phyloP scores from a whole-genome alignment of 2,888 invertebrate species.

The Machimus rusticus region DNA sequence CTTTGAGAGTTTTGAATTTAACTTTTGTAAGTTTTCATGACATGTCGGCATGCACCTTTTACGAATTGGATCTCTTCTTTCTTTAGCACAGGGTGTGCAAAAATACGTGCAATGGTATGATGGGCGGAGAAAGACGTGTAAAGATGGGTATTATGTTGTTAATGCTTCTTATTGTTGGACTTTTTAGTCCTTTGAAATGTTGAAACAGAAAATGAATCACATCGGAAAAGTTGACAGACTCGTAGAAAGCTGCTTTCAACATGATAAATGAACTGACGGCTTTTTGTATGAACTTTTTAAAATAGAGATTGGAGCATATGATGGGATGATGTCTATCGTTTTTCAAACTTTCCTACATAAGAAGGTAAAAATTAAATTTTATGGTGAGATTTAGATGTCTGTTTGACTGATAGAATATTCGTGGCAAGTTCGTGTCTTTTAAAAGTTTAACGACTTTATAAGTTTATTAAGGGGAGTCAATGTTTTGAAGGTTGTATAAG shows the following conservation, averaged over 20 bases:
- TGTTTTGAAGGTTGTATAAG: too few species aligned
- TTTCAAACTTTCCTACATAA: not conserved
- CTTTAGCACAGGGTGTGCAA: not conserved
- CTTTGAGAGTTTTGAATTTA: not conserved
- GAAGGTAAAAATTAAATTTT: not conserved
- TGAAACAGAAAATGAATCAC: not conserved
- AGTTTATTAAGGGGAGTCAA: too few species aligned
- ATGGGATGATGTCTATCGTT: not conserved
- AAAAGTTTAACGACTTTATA: not conserved
- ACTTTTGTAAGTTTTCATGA: not conserved
- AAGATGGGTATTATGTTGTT: not conserved
- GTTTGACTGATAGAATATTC: not conserved
- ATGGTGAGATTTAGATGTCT: not conserved
- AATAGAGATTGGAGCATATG: not conserved
- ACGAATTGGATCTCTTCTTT: not conserved
- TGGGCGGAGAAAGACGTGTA: not conserved
- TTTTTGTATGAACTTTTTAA: not conserved
- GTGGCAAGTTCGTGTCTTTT: not conserved
- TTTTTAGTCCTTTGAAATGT: not conserved
- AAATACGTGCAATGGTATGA: not conserved
- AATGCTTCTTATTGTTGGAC: not conserved
- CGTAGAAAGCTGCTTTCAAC: not conserved
- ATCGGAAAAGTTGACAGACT: not conserved
- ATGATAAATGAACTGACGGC: not conserved
- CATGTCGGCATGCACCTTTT: not conserved